phyloP scores from a whole-genome alignment of 2,888 invertebrate genomes.

The Napeogenes inachia region DNA sequence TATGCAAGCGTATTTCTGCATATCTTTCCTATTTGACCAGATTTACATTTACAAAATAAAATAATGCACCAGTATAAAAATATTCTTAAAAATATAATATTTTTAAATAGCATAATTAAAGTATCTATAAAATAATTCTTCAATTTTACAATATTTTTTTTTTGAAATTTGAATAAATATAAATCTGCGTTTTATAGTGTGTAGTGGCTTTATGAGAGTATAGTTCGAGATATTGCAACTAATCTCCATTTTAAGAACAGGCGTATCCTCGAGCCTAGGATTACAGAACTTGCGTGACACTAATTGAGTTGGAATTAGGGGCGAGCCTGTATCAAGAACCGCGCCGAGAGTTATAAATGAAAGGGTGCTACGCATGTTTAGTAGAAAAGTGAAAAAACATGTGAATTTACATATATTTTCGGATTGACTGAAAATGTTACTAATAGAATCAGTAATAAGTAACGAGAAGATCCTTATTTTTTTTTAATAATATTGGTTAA shows the following conservation, averaged over 20 bases:
- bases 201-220: constrained; percentile 64
- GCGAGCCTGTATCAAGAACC: constrained; percentile 74
- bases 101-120: not conserved
- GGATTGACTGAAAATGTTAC: too few species aligned
- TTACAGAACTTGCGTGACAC: constrained; percentile 77
- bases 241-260: constrained; percentile 78
- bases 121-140: not conserved
- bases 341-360: constrained; percentile 73
- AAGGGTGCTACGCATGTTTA: constrained; percentile 70
- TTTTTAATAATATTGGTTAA: too few species aligned
- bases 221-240: constrained; percentile 72
- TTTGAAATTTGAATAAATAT: not conserved
- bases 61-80: constrained; percentile 35
- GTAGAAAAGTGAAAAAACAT: constrained; percentile 42
- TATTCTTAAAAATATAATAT: too few species aligned
- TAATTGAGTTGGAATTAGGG: constrained; percentile 77
- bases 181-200: constrained; percentile 13
- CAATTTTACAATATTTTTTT: too few species aligned
- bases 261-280: constrained; percentile 73
- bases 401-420: not conserved
- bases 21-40: constrained; percentile 74
- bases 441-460: too few species aligned
- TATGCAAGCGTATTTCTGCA: constrained; percentile 76
- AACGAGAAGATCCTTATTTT: too few species aligned
- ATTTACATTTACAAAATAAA: constrained; percentile 73